Conservation (phyloP, 2,113 vertebrate genomes). For the Festucalex cinctus region DNA sequence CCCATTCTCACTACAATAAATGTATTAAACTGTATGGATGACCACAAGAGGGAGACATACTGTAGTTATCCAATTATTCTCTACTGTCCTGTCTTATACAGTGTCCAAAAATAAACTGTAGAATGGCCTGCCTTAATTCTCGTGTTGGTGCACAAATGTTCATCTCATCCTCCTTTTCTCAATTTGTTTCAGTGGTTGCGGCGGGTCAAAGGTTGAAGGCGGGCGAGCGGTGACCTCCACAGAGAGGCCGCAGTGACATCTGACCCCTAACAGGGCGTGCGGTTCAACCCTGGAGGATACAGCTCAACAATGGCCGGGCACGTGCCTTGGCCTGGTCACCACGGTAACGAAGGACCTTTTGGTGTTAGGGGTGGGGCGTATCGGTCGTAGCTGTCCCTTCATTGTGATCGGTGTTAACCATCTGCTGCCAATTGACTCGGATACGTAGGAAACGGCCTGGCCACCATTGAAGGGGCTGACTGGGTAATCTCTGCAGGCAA, state of each 20-base stretch:
- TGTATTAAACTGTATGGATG: neutral
- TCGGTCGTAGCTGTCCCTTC: slow-evolving; percentile 45
- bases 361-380: slow-evolving; percentile 13
- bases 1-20: too few relatives aligned
- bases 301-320: slow-evolving; percentile 83
- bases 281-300: slow-evolving; percentile 79
- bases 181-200: slow-evolving; percentile 85
- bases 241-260: slow-evolving; percentile 68
- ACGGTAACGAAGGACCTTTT: slow-evolving; percentile 82
- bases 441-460: slow-evolving; percentile 27
- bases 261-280: slow-evolving; percentile 72
- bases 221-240: slow-evolving; percentile 75
- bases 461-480: slow-evolving; percentile 59
- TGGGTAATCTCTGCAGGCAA: slow-evolving; percentile 98
- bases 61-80: slow-evolving; percentile 14
- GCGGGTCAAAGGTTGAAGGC: slow-evolving; percentile 74
- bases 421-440: slow-evolving; percentile 57
- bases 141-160: neutral
- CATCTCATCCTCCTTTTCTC: slow-evolving; percentile 53
- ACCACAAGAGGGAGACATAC: slow-evolving; percentile 70
- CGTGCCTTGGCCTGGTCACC: slow-evolving; percentile 84
- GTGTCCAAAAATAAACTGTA: neutral
- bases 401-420: slow-evolving; percentile 61
- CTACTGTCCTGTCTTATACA: neutral
- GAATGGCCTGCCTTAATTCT: neutral